Evolutionary conservation across 1,140 invertebrate genomes (phyloP).

Genomic region (Ceratina japonica): DNA sequence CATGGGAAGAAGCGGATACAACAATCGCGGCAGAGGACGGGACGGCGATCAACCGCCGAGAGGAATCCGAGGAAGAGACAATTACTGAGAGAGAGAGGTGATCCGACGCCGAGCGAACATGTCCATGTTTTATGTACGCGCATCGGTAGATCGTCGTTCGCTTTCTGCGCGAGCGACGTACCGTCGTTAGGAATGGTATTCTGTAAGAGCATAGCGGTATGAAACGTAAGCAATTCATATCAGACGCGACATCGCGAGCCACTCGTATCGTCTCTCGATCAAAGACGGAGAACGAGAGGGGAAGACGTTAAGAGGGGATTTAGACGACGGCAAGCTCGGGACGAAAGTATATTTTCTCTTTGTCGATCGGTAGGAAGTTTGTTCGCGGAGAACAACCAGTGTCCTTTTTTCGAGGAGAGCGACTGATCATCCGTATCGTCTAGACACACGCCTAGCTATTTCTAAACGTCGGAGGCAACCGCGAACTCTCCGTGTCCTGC

Average conservation of each 20-base stretch:
- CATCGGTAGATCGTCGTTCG: slow-evolving; percentile 11
- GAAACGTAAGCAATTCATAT: slow-evolving; percentile 19
- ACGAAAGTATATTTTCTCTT: slow-evolving; percentile 43
- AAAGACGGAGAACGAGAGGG: background rate
- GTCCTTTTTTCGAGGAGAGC: slow-evolving; percentile 17
- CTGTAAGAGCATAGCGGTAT: slow-evolving; percentile 23
- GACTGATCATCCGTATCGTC: slow-evolving; percentile 36
- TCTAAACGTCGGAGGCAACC: slow-evolving; percentile 21
- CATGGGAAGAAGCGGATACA: slow-evolving; percentile 69
- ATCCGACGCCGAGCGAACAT: background rate
- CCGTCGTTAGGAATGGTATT: background rate
- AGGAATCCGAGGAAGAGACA: slow-evolving; percentile 69
- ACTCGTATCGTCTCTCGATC: slow-evolving; percentile 25
- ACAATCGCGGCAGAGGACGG: slow-evolving; percentile 71
- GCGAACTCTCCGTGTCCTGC: slow-evolving; percentile 13
- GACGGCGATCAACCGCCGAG: slow-evolving; percentile 68
- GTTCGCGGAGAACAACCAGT: background rate
- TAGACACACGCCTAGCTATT: slow-evolving; percentile 38
- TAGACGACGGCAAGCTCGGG: slow-evolving; percentile 15
- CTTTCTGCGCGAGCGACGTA: background rate
- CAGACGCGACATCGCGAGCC: slow-evolving; percentile 16
- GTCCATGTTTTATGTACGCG: slow-evolving; percentile 2
- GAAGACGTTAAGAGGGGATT: slow-evolving; percentile 1
- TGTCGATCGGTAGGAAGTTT: slow-evolving; percentile 5
- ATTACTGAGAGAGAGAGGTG: slow-evolving; percentile 69